Evolutionary conservation across 2,797 vertebrate genomes (phyloP).

Genomic region (Tolypeutes matacus): DNA sequence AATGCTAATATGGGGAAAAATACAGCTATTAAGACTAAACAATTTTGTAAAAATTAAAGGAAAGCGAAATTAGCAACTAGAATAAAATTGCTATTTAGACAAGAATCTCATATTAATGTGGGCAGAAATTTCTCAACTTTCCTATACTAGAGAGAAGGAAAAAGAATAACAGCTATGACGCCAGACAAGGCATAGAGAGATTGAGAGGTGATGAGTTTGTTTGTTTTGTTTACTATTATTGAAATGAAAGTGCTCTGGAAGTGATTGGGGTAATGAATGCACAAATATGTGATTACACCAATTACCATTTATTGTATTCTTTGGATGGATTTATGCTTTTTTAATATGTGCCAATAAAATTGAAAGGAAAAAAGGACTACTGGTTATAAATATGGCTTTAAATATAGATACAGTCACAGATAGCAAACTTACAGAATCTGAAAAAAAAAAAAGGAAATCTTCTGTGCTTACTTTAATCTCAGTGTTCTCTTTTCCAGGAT

Average conservation of each 20-base stretch:
- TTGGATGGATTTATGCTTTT: too few relatives aligned
- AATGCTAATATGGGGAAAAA: not conserved
- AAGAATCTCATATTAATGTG: not conserved
- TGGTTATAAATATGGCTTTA: not conserved
- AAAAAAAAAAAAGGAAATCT: not conserved
- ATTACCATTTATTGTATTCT: too few relatives aligned
- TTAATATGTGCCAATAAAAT: too few relatives aligned
- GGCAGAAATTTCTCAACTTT: not conserved
- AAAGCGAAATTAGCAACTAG: not conserved
- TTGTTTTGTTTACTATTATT: too few relatives aligned
- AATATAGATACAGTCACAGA: not conserved
- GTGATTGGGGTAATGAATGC: too few relatives aligned
- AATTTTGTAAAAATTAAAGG: slow-evolving; percentile 13
- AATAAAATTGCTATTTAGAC: not conserved
- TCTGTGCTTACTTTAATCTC: not conserved
- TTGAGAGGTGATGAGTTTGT: too few relatives aligned
- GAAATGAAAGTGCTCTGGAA: too few relatives aligned
- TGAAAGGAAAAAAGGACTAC: too few relatives aligned
- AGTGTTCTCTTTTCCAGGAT: not conserved
- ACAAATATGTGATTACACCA: too few relatives aligned
- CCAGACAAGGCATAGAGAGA: too few relatives aligned
- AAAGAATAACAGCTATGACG: too few relatives aligned
- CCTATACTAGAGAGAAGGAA: too few relatives aligned
- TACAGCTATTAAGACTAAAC: not conserved
- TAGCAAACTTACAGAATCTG: not conserved